Conservation (phyloP, 2,113 vertebrate species). For the Formicarius rufipectus region DNA sequence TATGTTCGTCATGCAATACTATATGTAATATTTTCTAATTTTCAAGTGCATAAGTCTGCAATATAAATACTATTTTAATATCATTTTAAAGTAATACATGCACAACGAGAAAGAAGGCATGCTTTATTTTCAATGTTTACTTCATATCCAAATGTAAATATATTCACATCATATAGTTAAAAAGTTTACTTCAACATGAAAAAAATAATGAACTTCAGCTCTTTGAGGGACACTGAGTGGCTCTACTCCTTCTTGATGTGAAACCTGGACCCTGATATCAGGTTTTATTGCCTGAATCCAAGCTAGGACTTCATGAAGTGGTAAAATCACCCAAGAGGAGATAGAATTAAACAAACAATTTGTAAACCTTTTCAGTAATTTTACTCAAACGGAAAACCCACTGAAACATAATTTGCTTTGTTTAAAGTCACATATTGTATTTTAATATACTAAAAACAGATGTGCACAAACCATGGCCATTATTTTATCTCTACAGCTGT, state of each 20-base stretch:
- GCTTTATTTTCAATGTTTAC: background rate
- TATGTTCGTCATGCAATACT: background rate
- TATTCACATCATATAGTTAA: background rate
- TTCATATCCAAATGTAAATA: background rate
- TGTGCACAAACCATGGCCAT: background rate
- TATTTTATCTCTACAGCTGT: slow-evolving; percentile 15
- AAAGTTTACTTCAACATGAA: background rate
- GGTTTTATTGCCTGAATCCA: background rate
- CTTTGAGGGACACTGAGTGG: background rate
- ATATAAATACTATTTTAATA: background rate
- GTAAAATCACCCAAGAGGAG: background rate
- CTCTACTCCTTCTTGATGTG: background rate
- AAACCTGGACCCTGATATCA: background rate
- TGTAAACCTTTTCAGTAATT: background rate
- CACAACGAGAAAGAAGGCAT: background rate
- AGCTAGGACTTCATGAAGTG: background rate
- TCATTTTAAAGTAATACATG: background rate
- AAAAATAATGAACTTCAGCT: background rate
- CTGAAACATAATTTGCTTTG: background rate
- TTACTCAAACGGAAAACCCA: background rate
- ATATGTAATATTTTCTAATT: background rate
- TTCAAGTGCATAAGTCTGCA: background rate
- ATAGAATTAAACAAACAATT: background rate
- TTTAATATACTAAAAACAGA: background rate
- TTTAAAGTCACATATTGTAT: background rate